These are phyloP conservation scores for Leptopilina boulardi DNA, from an alignment of 1,140 invertebrate genomes.

Conservation along the genomic window DNA sequence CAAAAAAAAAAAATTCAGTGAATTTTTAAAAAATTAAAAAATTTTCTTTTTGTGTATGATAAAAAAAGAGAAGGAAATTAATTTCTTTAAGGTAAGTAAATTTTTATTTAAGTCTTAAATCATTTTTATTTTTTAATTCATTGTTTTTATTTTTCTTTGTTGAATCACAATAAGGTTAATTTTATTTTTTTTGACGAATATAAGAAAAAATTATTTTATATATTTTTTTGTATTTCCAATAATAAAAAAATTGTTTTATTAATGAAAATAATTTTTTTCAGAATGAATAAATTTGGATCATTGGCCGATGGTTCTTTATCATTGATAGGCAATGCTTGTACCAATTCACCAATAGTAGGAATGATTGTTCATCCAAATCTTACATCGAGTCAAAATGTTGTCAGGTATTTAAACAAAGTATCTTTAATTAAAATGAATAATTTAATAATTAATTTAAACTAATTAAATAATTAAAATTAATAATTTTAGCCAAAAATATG, in stretches of 20 bases:
- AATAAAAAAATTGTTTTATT: too few relatives aligned
- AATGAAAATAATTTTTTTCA: neutral
- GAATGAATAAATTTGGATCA: conserved; percentile 50
- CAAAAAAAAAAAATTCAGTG: too few relatives aligned
- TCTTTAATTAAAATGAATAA: too few relatives aligned
- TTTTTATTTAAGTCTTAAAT: too few relatives aligned
- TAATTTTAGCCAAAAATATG: conserved; percentile 70
- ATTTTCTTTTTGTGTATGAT: too few relatives aligned
- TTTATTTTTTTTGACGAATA: too few relatives aligned
- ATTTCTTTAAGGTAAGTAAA: too few relatives aligned
- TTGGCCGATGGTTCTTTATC: conserved; percentile 51
- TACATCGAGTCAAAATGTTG: conserved; percentile 48
- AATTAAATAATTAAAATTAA: neutral
- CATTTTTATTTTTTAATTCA: neutral
- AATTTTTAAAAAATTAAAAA: too few relatives aligned
- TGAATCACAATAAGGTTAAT: too few relatives aligned
- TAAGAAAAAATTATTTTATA: too few relatives aligned
- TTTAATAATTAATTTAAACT: neutral
- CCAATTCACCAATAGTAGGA: neutral
- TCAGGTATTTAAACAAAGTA: neutral
- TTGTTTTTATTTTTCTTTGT: neutral
- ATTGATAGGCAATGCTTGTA: conserved; percentile 32
- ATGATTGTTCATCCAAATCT: conserved; percentile 49
- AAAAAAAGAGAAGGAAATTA: too few relatives aligned
- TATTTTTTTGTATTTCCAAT: too few relatives aligned